These are phyloP conservation scores for Dinocampus coccinellae DNA, from an alignment of 2,888 invertebrate species.

Conservation along the genomic window DNA sequence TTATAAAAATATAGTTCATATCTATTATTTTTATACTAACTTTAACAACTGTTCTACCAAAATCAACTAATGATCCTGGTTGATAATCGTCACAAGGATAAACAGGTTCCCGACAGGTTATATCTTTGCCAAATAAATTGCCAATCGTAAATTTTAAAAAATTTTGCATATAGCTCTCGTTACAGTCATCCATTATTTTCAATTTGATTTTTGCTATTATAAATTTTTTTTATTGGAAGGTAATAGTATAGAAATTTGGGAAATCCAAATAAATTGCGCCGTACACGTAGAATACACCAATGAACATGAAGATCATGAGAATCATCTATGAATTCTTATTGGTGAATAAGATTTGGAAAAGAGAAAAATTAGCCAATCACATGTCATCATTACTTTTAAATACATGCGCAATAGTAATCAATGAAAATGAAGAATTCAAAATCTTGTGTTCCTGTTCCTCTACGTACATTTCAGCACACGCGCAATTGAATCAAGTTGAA, in stretches of 20 bases:
- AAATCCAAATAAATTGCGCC: not conserved
- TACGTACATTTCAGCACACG: no score
- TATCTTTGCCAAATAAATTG: conserved; percentile 60
- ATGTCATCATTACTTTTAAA: no score
- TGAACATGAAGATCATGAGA: no score
- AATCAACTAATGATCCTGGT: conserved; percentile 61
- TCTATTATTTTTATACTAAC: conserved; percentile 46
- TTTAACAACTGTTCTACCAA: conserved; percentile 58
- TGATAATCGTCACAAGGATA: conserved; percentile 63
- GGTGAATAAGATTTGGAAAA: no score
- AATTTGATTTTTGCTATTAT: no score
- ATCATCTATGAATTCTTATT: no score
- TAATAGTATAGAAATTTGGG: not conserved
- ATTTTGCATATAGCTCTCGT: conserved; percentile 47
- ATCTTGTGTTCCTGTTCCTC: no score
- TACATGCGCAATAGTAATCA: no score
- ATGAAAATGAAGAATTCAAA: no score
- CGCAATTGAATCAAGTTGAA: no score
- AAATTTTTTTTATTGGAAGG: no score
- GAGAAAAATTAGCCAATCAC: not conserved
- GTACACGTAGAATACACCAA: not conserved
- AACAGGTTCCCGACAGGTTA: conserved; percentile 62
- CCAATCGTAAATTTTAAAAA: conserved; percentile 60
- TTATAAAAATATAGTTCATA: not conserved
- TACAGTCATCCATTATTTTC: not conserved